Evolutionary conservation across 1,140 invertebrate genomes (phyloP).

Genomic region (Metaphire vulgaris): DNA sequence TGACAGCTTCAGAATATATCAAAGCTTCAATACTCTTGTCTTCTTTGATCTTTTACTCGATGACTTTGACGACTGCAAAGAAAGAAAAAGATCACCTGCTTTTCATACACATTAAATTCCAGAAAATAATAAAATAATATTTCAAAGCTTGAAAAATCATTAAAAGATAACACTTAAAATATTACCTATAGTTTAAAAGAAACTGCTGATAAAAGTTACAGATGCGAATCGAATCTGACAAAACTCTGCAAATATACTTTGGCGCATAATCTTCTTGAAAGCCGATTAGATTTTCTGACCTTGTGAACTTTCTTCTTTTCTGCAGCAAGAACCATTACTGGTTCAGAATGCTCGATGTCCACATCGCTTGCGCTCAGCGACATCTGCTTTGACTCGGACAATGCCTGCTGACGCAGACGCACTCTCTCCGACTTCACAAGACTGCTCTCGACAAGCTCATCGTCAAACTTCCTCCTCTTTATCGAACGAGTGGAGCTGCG

Average conservation of each 20-base stretch:
- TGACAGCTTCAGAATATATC: too few relatives aligned
- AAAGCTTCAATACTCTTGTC: conserved; percentile 35
- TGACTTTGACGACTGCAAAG: conserved; percentile 19
- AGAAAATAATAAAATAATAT: not conserved
- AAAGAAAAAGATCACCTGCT: not conserved
- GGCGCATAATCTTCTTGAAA: too few relatives aligned
- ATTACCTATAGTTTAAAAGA: not conserved
- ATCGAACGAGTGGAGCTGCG: conserved; percentile 81
- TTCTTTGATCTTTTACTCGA: conserved; percentile 33
- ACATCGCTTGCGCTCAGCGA: not conserved
- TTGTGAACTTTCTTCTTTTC: not conserved
- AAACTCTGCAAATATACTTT: too few relatives aligned
- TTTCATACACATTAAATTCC: not conserved
- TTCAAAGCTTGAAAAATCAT: too few relatives aligned
- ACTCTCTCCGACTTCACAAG: conserved; percentile 27
- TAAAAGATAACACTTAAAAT: not conserved
- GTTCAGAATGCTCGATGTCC: not conserved
- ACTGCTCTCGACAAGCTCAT: conserved; percentile 74
- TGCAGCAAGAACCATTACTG: not conserved
- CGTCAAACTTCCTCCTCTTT: conserved; percentile 90
- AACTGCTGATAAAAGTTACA: too few relatives aligned
- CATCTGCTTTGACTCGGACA: not conserved
- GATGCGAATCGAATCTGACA: too few relatives aligned
- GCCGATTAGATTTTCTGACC: too few relatives aligned
- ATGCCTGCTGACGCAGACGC: not conserved